These are phyloP conservation scores for Solenopsis invicta DNA, from an alignment of 1,140 invertebrate genomes.

Conservation along the genomic window DNA sequence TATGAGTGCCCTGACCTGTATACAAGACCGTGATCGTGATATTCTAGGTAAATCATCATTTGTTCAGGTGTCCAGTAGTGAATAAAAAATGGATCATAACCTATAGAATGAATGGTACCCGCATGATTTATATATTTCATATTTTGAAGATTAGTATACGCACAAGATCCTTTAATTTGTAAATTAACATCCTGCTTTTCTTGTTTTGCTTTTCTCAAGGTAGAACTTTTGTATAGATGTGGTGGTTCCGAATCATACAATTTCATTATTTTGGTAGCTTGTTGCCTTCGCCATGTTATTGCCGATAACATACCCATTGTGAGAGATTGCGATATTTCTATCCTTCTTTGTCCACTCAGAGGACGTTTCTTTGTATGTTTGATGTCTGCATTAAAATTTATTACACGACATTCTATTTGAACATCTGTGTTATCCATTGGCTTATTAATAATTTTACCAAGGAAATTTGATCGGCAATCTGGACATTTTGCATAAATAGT, in stretches of 20 bases:
- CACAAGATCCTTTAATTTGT: neutral
- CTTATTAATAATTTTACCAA: slow-evolving; percentile 32
- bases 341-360: neutral
- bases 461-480: slow-evolving; percentile 20
- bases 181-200: neutral
- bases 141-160: neutral
- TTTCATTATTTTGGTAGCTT: slow-evolving; percentile 13
- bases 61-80: slow-evolving; percentile 7
- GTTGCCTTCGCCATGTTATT: neutral
- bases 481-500: slow-evolving; percentile 27
- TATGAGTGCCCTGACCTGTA: too few relatives aligned
- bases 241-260: slow-evolving; percentile 11
- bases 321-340: slow-evolving; percentile 27
- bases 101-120: slow-evolving; percentile 1
- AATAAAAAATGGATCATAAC: slow-evolving; percentile 18
- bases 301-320: neutral
- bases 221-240: neutral
- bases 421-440: neutral
- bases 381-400: neutral
- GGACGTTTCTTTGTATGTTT: slow-evolving; percentile 1
- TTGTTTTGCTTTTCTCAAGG: slow-evolving; percentile 20
- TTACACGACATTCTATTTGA: neutral
- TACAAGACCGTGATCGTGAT: too few relatives aligned
- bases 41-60: slow-evolving; percentile 1
- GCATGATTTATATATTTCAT: slow-evolving; percentile 25